Evolutionary conservation across 2,888 invertebrate genomes (phyloP).

Genomic region (Amiota mariae): DNA sequence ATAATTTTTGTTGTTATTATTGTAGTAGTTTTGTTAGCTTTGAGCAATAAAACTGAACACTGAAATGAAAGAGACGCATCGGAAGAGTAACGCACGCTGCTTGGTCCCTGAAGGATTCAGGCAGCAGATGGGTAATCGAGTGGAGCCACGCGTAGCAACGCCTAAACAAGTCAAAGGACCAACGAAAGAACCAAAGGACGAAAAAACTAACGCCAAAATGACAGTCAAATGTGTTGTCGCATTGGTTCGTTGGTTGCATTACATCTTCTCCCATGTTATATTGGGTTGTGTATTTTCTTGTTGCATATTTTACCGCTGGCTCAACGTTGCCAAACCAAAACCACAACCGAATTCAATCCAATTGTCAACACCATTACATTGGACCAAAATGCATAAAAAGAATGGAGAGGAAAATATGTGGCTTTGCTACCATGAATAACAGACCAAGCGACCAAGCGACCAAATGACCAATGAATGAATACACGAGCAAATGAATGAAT

Average conservation of each 20-base stretch:
- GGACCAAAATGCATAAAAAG: neutral
- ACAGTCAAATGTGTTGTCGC: neutral
- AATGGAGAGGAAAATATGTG: neutral
- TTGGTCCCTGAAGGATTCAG: neutral
- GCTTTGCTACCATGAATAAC: neutral
- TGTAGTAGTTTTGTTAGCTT: neutral
- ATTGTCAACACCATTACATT: constrained; percentile 56
- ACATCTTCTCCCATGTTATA: no score
- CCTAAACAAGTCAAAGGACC: neutral
- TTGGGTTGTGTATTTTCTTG: neutral
- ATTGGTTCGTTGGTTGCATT: neutral
- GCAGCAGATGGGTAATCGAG: neutral
- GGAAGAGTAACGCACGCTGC: neutral
- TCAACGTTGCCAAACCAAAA: constrained; percentile 7
- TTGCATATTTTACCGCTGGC: neutral
- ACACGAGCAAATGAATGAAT: constrained; percentile 11
- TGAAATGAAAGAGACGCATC: neutral
- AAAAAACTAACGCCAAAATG: neutral
- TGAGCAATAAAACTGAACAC: neutral
- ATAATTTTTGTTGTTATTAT: neutral
- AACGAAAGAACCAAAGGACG: neutral
- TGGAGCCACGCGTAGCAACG: constrained; percentile 2
- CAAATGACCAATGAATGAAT: constrained; percentile 12
- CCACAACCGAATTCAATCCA: constrained; percentile 61
- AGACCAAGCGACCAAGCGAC: neutral